Evolutionary conservation across 1,140 invertebrate genomes (phyloP).

Genomic region (Pseudomyrmex dendroicus): DNA sequence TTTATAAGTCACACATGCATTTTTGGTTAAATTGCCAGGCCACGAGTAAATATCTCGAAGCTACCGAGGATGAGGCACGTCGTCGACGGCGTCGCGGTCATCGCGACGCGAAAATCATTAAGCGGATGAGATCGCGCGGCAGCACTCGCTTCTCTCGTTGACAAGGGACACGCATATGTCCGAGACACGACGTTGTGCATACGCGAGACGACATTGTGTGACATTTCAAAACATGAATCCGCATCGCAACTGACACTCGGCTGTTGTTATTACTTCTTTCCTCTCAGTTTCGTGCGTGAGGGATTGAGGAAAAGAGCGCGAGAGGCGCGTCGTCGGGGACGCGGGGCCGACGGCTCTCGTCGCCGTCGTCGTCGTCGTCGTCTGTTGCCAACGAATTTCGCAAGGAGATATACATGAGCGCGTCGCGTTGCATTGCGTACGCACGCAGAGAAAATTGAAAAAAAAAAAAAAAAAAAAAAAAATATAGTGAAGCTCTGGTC

Average conservation of each 20-base stretch:
- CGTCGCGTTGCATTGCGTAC: constrained; percentile 26
- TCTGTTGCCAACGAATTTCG: neutral
- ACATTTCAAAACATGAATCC: constrained; percentile 73
- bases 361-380: constrained; percentile 13
- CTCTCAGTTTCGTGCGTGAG: neutral
- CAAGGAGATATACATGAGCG: neutral
- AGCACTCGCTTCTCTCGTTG: neutral
- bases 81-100: neutral
- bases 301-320: neutral
- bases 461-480: constrained; percentile 10
- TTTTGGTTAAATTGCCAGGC: neutral
- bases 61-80: neutral
- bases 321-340: constrained; percentile 20
- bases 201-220: constrained; percentile 71
- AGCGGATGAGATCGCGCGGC: neutral
- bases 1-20: neutral
- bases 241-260: constrained; percentile 20
- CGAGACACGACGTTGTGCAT: constrained; percentile 66
- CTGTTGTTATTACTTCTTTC: neutral
- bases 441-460: neutral
- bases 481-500: too few relatives aligned
- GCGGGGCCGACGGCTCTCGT: constrained; percentile 30
- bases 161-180: neutral
- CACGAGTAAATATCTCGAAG: neutral
- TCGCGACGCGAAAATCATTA: constrained; percentile 8